These are phyloP conservation scores for Pegoplata infirma DNA, from an alignment of 2,888 invertebrate genomes.

Conservation along the genomic window DNA sequence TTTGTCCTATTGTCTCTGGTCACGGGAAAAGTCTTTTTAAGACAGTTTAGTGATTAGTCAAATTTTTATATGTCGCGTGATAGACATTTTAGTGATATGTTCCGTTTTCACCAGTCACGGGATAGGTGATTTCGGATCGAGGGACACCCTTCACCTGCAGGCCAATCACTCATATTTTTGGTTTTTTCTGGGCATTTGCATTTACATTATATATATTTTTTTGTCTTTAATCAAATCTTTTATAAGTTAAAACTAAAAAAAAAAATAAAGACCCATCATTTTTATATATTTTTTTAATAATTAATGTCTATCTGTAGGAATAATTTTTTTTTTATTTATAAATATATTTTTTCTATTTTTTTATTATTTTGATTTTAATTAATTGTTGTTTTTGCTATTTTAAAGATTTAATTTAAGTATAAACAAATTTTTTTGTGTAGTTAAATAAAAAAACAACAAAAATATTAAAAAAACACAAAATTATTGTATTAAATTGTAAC, in stretches of 20 bases:
- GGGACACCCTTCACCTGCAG: no score
- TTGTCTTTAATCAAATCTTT: not conserved
- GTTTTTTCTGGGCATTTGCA: no score
- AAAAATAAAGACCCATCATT: no score
- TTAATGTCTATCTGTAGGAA: not conserved
- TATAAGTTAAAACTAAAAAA: no score
- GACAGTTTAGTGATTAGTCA: no score
- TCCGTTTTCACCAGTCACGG: no score
- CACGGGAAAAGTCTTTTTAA: no score
- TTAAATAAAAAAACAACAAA: constrained; percentile 1
- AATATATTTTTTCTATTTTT: constrained; percentile 24
- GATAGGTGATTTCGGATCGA: no score
- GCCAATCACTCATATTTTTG: no score
- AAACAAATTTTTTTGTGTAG: constrained; percentile 8
- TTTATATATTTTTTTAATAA: not conserved
- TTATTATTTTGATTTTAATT: constrained; percentile 15
- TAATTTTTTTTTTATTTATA: not conserved
- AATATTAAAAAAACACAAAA: not conserved
- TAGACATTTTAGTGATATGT: no score
- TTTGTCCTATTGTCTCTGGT: no score
- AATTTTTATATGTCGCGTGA: no score
- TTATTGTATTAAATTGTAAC: constrained; percentile 40
- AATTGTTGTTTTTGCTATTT: constrained; percentile 3
- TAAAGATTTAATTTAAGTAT: constrained; percentile 7
- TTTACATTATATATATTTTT: not conserved